Evolutionary conservation across 2,888 invertebrate species (phyloP), one percentile per base, ranked within the genome.

Genomic region (Auanema freiburgensis): DNA sequence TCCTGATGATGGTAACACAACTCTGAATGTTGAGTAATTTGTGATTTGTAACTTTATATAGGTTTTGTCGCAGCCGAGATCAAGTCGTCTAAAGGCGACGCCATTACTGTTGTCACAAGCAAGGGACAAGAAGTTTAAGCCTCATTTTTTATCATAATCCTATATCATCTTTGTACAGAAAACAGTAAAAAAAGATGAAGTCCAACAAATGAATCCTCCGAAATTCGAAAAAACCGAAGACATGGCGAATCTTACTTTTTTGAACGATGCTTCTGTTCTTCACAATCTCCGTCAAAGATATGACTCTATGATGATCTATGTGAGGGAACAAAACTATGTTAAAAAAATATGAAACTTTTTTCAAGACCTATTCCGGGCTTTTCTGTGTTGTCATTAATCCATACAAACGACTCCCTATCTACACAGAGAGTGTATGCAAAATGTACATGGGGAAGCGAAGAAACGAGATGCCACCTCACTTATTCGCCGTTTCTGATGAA

Each of bases 231-330:
- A 94, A 90, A 89, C 89, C 88, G 80, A 80, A 67, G 80, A 80
- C 67, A 80, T 80, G 80, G 82, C 82, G 49, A 83, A 83, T 56
- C 59, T 83, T 63, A 83, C 83, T 16, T 81, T 80, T 64, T 91
- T 96, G 88, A 96, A 96, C 89, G 95, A 96, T 88, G 95, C 95
- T 88, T 93, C 94, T 86, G 95, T 96, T 86, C 91, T 96, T 87
- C 91, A 95, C 90, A 96, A 95, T 88, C 90, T 96, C 89, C 93
- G 93, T 89, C 91, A 93, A 89, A 91, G 95, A 90, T 96, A 96
- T 89, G 77, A 68, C 65, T 65, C 78, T 55, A 79, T 81, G 79
- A 79, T 81, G 80, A 81, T 81, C 66, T 83, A 81, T 63, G 81
- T 80, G 57, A 70, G 71, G 24, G 8, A n/a, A 2, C 21, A 18